Evolutionary conservation across 2,797 vertebrate species (phyloP).

Genomic region (Eulemur coronatus): DNA sequence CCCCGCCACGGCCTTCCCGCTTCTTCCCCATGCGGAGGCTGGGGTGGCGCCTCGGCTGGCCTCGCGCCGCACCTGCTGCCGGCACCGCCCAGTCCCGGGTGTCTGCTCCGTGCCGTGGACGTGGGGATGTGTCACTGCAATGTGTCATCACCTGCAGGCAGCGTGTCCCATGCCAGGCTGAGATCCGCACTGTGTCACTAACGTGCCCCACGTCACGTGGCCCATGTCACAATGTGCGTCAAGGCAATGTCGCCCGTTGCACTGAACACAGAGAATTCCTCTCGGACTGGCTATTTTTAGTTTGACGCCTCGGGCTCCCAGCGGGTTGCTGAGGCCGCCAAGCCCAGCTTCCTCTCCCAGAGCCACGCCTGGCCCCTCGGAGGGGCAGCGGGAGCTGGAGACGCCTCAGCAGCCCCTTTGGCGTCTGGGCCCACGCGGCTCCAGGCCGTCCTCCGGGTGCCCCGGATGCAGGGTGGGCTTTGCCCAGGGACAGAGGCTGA

Average conservation of each 20-base stretch:
- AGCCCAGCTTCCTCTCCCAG: background rate
- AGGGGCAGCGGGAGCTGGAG: background rate
- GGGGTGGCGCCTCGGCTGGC: accelerated
- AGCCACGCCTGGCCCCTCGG: background rate
- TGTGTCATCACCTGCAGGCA: accelerated
- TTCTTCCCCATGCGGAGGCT: background rate
- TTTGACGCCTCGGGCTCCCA: background rate
- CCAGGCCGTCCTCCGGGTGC: accelerated
- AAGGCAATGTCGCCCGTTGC: background rate
- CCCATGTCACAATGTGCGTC: accelerated
- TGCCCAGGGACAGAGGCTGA: accelerated
- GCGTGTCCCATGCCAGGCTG: background rate
- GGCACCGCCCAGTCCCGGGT: background rate
- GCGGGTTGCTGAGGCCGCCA: background rate
- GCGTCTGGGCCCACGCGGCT: accelerated
- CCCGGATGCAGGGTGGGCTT: accelerated
- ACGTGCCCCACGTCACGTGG: accelerated
- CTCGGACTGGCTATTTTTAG: accelerated
- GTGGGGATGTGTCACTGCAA: accelerated
- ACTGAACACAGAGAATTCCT: background rate
- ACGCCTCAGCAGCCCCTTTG: accelerated
- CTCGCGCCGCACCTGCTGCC: accelerated
- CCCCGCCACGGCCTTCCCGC: background rate
- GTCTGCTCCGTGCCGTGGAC: accelerated
- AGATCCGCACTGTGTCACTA: accelerated